phyloP scores from a whole-genome alignment of 2,888 invertebrate genomes.

The Amiota communis region DNA sequence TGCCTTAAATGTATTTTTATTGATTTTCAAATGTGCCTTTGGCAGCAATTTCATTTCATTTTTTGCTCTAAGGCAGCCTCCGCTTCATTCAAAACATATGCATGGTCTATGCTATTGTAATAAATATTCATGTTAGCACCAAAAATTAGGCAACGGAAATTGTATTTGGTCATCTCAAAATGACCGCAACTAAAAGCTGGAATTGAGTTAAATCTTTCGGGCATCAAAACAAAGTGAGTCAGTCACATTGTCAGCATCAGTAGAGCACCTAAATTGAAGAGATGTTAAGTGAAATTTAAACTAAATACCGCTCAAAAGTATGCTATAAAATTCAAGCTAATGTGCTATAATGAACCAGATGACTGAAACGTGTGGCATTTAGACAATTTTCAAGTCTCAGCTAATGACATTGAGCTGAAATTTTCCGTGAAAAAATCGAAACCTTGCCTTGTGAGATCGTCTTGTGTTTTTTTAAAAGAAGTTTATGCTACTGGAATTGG shows the following conservation, averaged over 20 bases:
- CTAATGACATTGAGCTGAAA: constrained; percentile 66
- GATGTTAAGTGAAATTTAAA: too few relatives aligned
- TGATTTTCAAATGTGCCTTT: constrained; percentile 8
- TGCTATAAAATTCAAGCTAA: not conserved
- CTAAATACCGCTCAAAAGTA: too few relatives aligned
- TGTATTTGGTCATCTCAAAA: too few relatives aligned
- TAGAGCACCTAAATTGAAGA: not conserved
- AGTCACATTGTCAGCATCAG: not conserved
- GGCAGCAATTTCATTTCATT: not conserved
- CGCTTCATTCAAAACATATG: not conserved
- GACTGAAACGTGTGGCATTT: constrained; percentile 6
- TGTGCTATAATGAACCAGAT: not conserved
- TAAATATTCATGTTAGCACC: not conserved
- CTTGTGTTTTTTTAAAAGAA: too few relatives aligned
- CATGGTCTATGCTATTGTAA: not conserved
- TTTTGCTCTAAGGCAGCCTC: not conserved
- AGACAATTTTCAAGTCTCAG: constrained; percentile 39
- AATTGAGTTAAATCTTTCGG: too few relatives aligned
- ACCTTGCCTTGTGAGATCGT: too few relatives aligned
- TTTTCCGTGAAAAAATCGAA: constrained; percentile 65
- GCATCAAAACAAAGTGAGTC: too few relatives aligned
- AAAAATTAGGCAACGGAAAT: too few relatives aligned
- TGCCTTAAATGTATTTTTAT: constrained; percentile 5
- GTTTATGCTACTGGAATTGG: too few relatives aligned
- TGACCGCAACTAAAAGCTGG: too few relatives aligned